Conservation (phyloP, 2,888 invertebrate species). For the Oligia latruncula region DNA sequence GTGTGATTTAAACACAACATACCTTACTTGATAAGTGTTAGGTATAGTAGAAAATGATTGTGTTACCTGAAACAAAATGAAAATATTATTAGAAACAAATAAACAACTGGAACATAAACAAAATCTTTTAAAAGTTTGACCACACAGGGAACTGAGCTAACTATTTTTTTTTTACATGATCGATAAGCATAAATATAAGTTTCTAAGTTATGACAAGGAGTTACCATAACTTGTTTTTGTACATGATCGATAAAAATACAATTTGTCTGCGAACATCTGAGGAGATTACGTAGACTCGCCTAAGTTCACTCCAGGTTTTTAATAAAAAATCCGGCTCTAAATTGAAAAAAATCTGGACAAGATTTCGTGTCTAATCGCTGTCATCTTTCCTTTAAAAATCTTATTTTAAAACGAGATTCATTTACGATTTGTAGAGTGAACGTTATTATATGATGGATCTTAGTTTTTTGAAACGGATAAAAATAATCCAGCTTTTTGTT, state of each 20-base stretch:
- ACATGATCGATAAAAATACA: background rate
- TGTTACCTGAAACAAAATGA: constrained; percentile 41
- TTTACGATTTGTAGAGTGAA: constrained; percentile 12
- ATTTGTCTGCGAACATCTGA: background rate
- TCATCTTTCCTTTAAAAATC: constrained; percentile 38
- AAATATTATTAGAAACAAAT: constrained; percentile 1
- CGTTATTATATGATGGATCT: background rate
- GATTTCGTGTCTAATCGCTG: constrained; percentile 48
- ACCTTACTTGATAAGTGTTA: background rate
- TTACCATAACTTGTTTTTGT: background rate
- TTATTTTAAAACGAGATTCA: constrained; percentile 22
- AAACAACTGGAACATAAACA: background rate
- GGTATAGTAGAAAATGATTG: background rate
- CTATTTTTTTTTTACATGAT: background rate
- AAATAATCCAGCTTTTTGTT: background rate
- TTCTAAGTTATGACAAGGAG: background rate
- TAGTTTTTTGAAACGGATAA: background rate
- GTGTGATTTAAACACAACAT: too few species aligned
- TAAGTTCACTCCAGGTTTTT: background rate
- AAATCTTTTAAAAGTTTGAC: background rate
- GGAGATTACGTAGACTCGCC: background rate
- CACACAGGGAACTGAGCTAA: background rate
- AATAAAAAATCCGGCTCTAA: constrained; percentile 2
- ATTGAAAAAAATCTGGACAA: constrained; percentile 14
- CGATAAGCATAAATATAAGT: too few species aligned